Percentiles rank a stretch among this genome's conserved stretches.
Evolutionary conservation across 1,140 invertebrate species (phyloP).

Genomic region (Lepidurus apus): DNA sequence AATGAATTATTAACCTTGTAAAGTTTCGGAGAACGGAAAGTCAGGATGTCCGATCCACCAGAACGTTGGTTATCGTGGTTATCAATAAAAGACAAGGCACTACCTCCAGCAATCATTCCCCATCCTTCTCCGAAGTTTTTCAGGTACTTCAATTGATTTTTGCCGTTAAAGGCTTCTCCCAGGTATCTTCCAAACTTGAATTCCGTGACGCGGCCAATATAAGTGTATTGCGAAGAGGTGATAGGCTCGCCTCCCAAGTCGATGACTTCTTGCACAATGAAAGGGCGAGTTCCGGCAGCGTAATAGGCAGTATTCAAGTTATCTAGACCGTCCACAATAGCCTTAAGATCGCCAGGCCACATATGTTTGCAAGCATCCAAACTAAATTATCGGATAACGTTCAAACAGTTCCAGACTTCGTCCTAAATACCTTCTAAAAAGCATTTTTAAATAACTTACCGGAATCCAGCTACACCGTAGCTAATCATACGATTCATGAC

Average conservation of each 20-base stretch:
- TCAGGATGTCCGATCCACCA: constrained; percentile 52
- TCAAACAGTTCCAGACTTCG: neutral
- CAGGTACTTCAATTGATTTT: constrained; percentile 45
- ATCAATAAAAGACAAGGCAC: constrained; percentile 49
- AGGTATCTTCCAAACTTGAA: constrained; percentile 61
- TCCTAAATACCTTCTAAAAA: too few species aligned
- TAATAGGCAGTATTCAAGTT: constrained; percentile 43
- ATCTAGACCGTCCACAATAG: constrained; percentile 43
- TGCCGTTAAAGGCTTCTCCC: constrained; percentile 51
- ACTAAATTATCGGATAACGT: constrained; percentile 37
- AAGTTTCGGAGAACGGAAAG: constrained; percentile 53
- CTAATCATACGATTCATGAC: constrained; percentile 66
- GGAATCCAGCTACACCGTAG: constrained; percentile 74
- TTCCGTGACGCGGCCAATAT: constrained; percentile 65
- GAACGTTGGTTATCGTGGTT: constrained; percentile 66
- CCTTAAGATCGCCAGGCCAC: constrained; percentile 49
- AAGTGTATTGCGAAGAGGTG: constrained; percentile 57
- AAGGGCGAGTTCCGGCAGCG: constrained; percentile 41
- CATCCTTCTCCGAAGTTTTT: constrained; percentile 46
- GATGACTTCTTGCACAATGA: constrained; percentile 55
- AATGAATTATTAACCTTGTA: constrained; percentile 51
- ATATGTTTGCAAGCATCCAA: constrained; percentile 53
- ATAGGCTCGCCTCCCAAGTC: constrained; percentile 60
- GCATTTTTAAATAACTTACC: constrained; percentile 43
- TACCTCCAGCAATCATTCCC: constrained; percentile 42